phyloP scores from a whole-genome alignment of 2,888 invertebrate genomes.

The Helicoverpa assulta region DNA sequence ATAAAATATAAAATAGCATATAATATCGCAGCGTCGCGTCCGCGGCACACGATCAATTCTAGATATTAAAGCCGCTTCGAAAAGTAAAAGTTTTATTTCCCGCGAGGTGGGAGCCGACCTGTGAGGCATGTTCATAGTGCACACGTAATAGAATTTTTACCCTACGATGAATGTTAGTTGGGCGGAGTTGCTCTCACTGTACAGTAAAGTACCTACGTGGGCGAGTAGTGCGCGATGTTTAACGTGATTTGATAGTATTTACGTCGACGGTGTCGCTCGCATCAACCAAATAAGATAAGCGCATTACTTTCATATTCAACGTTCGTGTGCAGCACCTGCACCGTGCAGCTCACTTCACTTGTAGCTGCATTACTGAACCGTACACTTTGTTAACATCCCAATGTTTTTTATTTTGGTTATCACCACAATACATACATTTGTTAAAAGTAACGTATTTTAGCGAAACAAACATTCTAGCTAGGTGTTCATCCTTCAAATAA shows the following conservation, averaged over 20 bases:
- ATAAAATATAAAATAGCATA: slow-evolving; percentile 73
- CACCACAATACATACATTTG: too few species aligned
- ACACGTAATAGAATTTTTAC: slow-evolving; percentile 73
- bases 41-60: slow-evolving; percentile 69
- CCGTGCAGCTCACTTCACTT: slow-evolving; percentile 14
- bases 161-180: slow-evolving; percentile 63
- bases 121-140: slow-evolving; percentile 35
- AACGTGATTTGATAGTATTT: slow-evolving; percentile 50
- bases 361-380: slow-evolving; percentile 10
- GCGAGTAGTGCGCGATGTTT: slow-evolving; percentile 36
- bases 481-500: too few species aligned
- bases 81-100: slow-evolving; percentile 82
- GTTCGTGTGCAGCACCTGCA: slow-evolving; percentile 20
- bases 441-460: too few species aligned
- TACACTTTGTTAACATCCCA: slow-evolving; percentile 3
- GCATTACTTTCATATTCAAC: slow-evolving; percentile 51
- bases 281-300: slow-evolving; percentile 39
- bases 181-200: slow-evolving; percentile 27
- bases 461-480: too few species aligned
- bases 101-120: slow-evolving; percentile 62
- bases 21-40: slow-evolving; percentile 57
- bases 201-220: slow-evolving; percentile 35
- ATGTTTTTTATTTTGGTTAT: not conserved
- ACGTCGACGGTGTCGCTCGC: slow-evolving; percentile 29
- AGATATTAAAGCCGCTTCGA: slow-evolving; percentile 74